Evolutionary conservation across 2,888 invertebrate genomes (phyloP), one percentile per base, ranked within the genome.

Genomic region (Nudaria mundana): DNA sequence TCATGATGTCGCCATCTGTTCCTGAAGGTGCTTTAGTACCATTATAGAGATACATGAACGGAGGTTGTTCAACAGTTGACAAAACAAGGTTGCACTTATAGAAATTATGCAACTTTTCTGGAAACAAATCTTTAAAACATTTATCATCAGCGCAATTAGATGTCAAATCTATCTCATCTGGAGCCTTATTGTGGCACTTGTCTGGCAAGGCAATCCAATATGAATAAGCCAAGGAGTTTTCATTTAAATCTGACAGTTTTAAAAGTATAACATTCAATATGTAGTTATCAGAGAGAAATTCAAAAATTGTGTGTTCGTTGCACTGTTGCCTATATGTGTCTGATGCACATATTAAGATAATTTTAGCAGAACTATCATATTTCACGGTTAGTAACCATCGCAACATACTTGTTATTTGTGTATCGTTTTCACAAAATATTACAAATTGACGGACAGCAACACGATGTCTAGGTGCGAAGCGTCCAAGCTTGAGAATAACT

Each of bases 61-160:
- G 81, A 11, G 71, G 68, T 43, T 80, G 80, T 30, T 75, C 68
- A 30, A 77, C 55, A 4, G 78, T 78, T 3, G 81, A 78, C 24
- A 79, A 56, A 13, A 49, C 37, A 3, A 81, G 53, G 6, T 56
- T 58, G 46, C 81, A 81, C 39, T 49, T 40, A 16, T 73, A 43
- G 23, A 77, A 63, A 46, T 80, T 74, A 1, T 28, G 35, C 11
- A 76, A 46, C 50, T 67, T 73, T 15, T 71, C 67, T 4, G 65
- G 63, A 44, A 26, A 81, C 13, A 66, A 24, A 3, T 46, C 33
- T 30, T 63, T 55, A 15, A 71, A 76, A 46, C 73, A 75, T 1
- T 31, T 26, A 31, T 68, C 54, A 14, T 62, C 49, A 2, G 35
- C 6, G 40, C 72, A 76, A 11, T 54, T 44, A 1, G 48, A 32